Base-by-base conservation (phyloP, 2,888 invertebrate genomes). In the Tenthredo notha region DNA sequence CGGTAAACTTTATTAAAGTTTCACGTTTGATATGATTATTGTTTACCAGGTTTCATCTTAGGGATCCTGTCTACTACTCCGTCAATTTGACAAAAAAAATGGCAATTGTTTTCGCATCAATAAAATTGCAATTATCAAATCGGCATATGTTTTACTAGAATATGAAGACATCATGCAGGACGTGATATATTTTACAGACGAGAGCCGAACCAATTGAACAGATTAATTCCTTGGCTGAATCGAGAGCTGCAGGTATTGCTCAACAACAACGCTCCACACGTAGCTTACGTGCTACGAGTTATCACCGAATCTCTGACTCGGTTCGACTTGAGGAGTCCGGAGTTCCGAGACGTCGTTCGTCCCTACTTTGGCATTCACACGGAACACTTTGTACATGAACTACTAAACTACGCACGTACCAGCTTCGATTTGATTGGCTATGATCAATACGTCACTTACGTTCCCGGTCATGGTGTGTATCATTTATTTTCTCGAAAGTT, bases 301-400 rank as follows among this genome's bases (percentile, higher is more conserved):
- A 96, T 98, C 85, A 93, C 97, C 90, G 96, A 96, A 70, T 94
- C 96, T 83, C 94, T 98, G 29, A 95, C 95, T 9, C 94, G 95
- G 87, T 95, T 96, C 90, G 96, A 97, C 90, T 95, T 97, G 86
- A 94, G 94, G 87, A 96, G 96, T 86, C 92, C 94, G 10, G 96
- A 96, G 90, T 98, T 98, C 93, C 95, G 96, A 61, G 95, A 96
- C 67, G 94, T 96, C 18, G 93, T 98, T 83, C 94, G 94, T 43
- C 95, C 96, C 18, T 97, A 96, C 92, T 94, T 98, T 86, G 96
- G 96, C 29, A 94, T 94, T 0, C 95, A 96, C 88, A 97, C 98
- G 0, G 95, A 96, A 85, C 98, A 98, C 93, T 99, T 99, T 92
- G 95, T 98, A 50, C 98, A 98, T 92, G 98, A 99, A 92, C 95